phyloP scores from a whole-genome alignment of 2,888 invertebrate species.

The Lepidocyrtinus sp. region DNA sequence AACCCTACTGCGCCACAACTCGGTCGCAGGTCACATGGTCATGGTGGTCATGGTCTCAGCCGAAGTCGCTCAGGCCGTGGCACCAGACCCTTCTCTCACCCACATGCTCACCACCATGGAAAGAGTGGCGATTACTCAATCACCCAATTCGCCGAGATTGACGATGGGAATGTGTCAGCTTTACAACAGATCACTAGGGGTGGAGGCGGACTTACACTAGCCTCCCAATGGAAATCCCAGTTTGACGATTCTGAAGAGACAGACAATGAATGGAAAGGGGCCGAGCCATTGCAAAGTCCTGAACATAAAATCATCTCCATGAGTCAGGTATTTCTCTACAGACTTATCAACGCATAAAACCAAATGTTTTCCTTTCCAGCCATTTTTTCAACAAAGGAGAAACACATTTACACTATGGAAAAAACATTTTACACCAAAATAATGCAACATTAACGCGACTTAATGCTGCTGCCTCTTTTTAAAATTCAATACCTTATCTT shows the following conservation, averaged over 20 bases:
- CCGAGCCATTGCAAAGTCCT: slow-evolving; percentile 78
- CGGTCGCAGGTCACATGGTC: slow-evolving; percentile 60
- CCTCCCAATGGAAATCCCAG: slow-evolving; percentile 96
- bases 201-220: slow-evolving; percentile 83
- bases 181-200: slow-evolving; percentile 92
- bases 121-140: slow-evolving; percentile 81
- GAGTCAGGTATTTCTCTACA: slow-evolving; percentile 66
- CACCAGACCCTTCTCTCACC: slow-evolving; percentile 68
- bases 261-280: slow-evolving; percentile 93
- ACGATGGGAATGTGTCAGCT: slow-evolving; percentile 92
- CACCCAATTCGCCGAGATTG: slow-evolving; percentile 92
- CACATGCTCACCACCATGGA: slow-evolving; percentile 64
- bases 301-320: slow-evolving; percentile 73
- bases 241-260: slow-evolving; percentile 94
- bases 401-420: slow-evolving; percentile 21
- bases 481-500: slow-evolving; percentile 18
- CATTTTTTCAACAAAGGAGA: slow-evolving; percentile 21
- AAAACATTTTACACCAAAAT: slow-evolving; percentile 10
- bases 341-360: slow-evolving; percentile 57
- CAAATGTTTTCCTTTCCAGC: not conserved
- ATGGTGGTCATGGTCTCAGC: slow-evolving; percentile 67
- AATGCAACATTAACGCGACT: slow-evolving; percentile 33
- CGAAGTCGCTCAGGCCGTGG: slow-evolving; percentile 69
- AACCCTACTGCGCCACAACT: slow-evolving; percentile 64
- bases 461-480: slow-evolving; percentile 50